Evolutionary conservation across 2,797 vertebrate genomes (phyloP).

Genomic region (Enteromius treurensis): DNA sequence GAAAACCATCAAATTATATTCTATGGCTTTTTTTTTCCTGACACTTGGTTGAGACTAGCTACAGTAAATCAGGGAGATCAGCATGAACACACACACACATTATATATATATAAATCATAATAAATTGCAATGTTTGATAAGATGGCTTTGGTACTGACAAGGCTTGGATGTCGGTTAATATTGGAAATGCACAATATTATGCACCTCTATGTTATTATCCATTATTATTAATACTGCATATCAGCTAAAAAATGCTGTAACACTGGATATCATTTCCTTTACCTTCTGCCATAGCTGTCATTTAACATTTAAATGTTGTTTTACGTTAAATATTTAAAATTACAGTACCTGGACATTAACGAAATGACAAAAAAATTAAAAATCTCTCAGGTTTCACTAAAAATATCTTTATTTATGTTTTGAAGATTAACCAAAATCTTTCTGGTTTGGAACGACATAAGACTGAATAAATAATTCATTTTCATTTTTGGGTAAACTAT

Average conservation of each 20-base stretch:
- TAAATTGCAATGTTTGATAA: background rate
- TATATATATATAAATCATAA: background rate
- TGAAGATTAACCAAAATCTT: background rate
- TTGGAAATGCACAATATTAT: background rate
- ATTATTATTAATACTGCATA: no score
- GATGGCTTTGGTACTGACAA: background rate
- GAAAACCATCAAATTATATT: background rate
- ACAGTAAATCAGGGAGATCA: background rate
- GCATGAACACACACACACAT: no score
- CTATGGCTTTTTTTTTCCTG: background rate
- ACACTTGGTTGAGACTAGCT: background rate
- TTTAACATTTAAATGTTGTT: background rate
- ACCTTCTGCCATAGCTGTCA: background rate
- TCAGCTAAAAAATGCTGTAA: background rate
- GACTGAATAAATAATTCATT: background rate
- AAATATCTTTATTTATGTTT: background rate
- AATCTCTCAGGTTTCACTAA: background rate
- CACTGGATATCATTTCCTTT: background rate
- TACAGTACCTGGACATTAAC: background rate
- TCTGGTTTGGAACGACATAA: background rate
- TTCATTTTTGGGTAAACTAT: background rate
- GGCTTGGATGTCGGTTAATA: background rate
- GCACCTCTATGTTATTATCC: background rate
- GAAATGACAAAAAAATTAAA: background rate
- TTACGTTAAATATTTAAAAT: background rate